Evolutionary conservation across 2,113 vertebrate species (phyloP).

Genomic region (Rafetus swinhoei): DNA sequence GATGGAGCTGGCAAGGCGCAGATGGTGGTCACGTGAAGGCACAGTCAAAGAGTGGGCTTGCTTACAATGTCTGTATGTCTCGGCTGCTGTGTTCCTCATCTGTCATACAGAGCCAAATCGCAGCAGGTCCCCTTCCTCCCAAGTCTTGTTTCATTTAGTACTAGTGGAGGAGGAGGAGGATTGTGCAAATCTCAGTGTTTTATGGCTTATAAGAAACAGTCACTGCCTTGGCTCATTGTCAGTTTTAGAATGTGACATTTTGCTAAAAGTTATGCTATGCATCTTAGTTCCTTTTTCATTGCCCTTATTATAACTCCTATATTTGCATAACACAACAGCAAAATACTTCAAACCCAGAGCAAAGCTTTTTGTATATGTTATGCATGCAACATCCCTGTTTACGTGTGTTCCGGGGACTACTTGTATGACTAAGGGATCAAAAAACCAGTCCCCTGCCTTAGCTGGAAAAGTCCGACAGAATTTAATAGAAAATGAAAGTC

Average conservation of each 20-base stretch:
- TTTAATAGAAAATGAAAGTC: slow-evolving; percentile 44
- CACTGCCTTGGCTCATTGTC: slow-evolving; percentile 23
- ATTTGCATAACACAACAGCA: slow-evolving; percentile 72
- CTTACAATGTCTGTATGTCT: slow-evolving; percentile 17
- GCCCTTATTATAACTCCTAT: slow-evolving; percentile 22
- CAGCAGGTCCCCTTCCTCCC: slow-evolving; percentile 8
- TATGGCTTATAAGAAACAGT: slow-evolving; percentile 23
- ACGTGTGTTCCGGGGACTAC: background rate
- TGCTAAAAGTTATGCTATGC: slow-evolving; percentile 18
- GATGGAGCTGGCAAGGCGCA: slow-evolving; percentile 34
- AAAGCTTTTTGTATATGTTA: slow-evolving; percentile 35
- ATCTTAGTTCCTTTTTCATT: slow-evolving; percentile 72
- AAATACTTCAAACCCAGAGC: slow-evolving; percentile 51
- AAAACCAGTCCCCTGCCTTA: background rate
- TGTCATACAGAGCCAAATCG: slow-evolving; percentile 44
- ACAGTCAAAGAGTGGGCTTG: slow-evolving; percentile 1
- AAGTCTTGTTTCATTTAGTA: slow-evolving; percentile 60
- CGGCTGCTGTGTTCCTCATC: slow-evolving; percentile 43
- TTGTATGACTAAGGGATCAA: background rate
- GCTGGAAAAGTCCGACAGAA: slow-evolving; percentile 29
- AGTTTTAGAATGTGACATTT: slow-evolving; percentile 60
- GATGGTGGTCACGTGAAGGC: slow-evolving; percentile 66
- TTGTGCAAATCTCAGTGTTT: background rate
- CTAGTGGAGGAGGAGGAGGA: slow-evolving; percentile 29
- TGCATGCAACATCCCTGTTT: background rate